Evolutionary conservation across 2,797 vertebrate species (phyloP).

Genomic region (Epinephelus coioides): DNA sequence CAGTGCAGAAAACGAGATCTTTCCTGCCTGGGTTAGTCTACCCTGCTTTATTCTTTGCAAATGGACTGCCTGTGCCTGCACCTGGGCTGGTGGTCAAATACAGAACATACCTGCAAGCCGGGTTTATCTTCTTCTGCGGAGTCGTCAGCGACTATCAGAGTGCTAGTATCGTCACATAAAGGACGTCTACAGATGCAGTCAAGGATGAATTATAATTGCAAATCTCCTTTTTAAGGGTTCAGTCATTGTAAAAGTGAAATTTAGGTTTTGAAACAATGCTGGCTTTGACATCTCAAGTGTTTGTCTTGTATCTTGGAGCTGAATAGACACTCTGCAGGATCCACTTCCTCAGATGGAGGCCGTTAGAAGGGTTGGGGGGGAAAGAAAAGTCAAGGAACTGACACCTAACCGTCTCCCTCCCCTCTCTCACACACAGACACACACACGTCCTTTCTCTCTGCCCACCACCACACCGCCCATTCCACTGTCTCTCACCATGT

Average conservation of each 20-base stretch:
- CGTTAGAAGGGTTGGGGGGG: slow-evolving; percentile 57
- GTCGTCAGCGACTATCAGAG: background rate
- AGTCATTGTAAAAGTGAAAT: slow-evolving; percentile 19
- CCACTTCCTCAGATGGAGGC: slow-evolving; percentile 83
- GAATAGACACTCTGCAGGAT: slow-evolving; percentile 80
- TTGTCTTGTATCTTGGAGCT: slow-evolving; percentile 75
- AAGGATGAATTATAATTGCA: background rate
- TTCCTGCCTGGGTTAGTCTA: slow-evolving; percentile 79
- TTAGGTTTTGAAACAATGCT: slow-evolving; percentile 46
- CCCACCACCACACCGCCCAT: slow-evolving; percentile 47
- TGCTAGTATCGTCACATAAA: background rate
- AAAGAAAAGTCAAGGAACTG: slow-evolving; percentile 80
- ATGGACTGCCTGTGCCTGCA: slow-evolving; percentile 49
- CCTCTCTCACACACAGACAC: slow-evolving; percentile 19
- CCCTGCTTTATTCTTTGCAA: slow-evolving; percentile 68
- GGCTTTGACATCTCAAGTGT: slow-evolving; percentile 65
- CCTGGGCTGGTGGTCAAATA: slow-evolving; percentile 60
- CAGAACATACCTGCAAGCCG: background rate
- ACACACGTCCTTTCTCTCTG: slow-evolving; percentile 44
- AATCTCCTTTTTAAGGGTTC: background rate
- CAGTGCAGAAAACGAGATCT: slow-evolving; percentile 84
- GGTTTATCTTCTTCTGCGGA: slow-evolving; percentile 7
- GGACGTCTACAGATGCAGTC: background rate
- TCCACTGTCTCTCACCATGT: slow-evolving; percentile 77
- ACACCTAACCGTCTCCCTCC: slow-evolving; percentile 63